phyloP scores from a whole-genome alignment of 2,797 vertebrate genomes.

The Tokudaia tokunoshimensis region DNA sequence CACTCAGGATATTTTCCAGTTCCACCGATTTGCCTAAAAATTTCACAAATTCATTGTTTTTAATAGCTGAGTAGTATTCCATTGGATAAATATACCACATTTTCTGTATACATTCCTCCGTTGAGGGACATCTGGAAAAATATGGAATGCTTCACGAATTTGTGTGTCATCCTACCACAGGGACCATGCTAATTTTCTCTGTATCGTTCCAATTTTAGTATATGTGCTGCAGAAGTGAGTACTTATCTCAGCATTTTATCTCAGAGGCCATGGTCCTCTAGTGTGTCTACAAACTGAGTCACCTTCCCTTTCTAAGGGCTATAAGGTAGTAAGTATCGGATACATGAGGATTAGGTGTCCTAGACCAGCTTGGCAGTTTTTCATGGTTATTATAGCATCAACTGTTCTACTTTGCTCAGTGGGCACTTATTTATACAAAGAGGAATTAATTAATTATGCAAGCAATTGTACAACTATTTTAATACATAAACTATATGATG shows the following conservation, averaged over 20 bases:
- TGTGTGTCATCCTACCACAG: too few species aligned
- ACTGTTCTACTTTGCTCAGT: constrained; percentile 38
- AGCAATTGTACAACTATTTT: constrained; percentile 55
- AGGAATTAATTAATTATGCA: constrained; percentile 60
- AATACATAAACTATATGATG: constrained; percentile 38
- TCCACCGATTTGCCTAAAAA: too few species aligned
- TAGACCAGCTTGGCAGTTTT: constrained; percentile 33
- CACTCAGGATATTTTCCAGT: too few species aligned
- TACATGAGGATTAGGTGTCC: constrained; percentile 53
- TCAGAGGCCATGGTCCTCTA: not conserved
- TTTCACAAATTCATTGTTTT: too few species aligned
- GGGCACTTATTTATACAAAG: constrained; percentile 52
- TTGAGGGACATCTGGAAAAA: too few species aligned
- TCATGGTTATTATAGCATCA: constrained; percentile 55
- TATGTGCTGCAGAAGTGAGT: constrained; percentile 8
- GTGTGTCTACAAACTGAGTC: constrained; percentile 1
- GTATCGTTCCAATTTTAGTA: too few species aligned
- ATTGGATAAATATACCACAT: too few species aligned
- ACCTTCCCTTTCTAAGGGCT: constrained; percentile 4
- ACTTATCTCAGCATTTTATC: constrained; percentile 52
- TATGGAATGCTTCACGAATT: too few species aligned
- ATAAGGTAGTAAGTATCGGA: constrained; percentile 39
- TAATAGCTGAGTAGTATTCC: too few species aligned
- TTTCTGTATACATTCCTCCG: too few species aligned
- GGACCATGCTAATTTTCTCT: too few species aligned